Percentiles rank a stretch among this genome's conserved stretches.
Evolutionary conservation across 2,113 vertebrate genomes (phyloP).

Genomic region (Pristiophorus japonicus): DNA sequence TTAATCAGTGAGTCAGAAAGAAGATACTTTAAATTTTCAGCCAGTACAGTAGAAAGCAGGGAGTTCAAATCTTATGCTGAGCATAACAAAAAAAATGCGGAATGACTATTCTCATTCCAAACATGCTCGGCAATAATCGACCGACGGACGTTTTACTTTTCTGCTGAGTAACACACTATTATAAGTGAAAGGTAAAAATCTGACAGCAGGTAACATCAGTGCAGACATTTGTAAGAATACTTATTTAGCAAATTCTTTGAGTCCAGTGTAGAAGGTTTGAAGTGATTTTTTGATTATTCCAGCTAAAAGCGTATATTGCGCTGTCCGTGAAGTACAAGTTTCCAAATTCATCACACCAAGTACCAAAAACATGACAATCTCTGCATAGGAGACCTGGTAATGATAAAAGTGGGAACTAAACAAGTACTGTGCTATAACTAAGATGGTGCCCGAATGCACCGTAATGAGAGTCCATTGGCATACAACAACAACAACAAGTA

Average conservation of each 20-base stretch:
- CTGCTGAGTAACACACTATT: background rate
- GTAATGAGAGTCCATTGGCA: background rate
- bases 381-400: background rate
- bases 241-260: background rate
- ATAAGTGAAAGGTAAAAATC: constrained; percentile 5
- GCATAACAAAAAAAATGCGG: background rate
- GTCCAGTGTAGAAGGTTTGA: no score
- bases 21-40: background rate
- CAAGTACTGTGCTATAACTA: background rate
- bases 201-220: constrained; percentile 29
- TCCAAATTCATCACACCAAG: background rate
- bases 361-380: background rate
- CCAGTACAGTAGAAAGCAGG: background rate
- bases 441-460: background rate
- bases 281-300: background rate
- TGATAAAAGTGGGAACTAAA: background rate
- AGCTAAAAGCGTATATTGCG: background rate
- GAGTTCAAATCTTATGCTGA: background rate
- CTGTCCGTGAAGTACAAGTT: background rate
- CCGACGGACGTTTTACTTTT: background rate
- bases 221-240: background rate
- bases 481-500: no score
- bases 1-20: background rate
- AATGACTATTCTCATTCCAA: background rate
- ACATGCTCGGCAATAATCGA: background rate